Base-by-base conservation (phyloP, 2,888 invertebrate species). In the Altica lythri region DNA sequence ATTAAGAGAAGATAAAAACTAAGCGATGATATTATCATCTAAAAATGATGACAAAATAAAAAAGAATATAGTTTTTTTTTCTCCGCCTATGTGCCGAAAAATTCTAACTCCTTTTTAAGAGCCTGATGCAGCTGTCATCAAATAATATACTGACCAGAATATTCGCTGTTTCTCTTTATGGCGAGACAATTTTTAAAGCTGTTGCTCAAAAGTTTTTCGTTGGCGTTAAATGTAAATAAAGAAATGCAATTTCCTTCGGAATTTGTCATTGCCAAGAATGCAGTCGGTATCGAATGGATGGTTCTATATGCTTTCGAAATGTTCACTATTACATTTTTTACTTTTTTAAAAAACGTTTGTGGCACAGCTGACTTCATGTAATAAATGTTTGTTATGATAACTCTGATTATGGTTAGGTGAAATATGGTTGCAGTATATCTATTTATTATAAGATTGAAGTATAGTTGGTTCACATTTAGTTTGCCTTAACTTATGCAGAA, bases 171-270 rank as follows among this genome's bases (percentile, higher is more conserved):
- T 13, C 25, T 40, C 40, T 40, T 40, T 17, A 22, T 25, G 22
- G 19, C 22, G 22, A 40, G 12, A 40, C 40, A 10, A 40, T 40
- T 40, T 40, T 22, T 12, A 25, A 25, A 25, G 22, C 22, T 40
- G 40, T 40, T 40, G 19, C 25, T 40, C 12, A 32, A 44, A n/a
- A 30, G 18, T 44, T 44, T 30, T 29, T 30, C 17, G 44, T 45
- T 19, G 32, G 32, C 45, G 45, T 18, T 45, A 32, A n/a, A 45
- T 32, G 19, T 19, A 12, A 19, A 45, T 45, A 32, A 32, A 32
- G 32, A 32, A 45, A 6, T 32, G 22, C 18, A 44, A 12, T 32
- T 45, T 19, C 13, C 19, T 45, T 32, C 9, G 13, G 32, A 45
- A 45, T 45, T 32, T 40, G 40, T 40, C 40, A 22, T 40, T 40